Conservation (phyloP, 2,888 invertebrate genomes). For the Eledona agricola region DNA sequence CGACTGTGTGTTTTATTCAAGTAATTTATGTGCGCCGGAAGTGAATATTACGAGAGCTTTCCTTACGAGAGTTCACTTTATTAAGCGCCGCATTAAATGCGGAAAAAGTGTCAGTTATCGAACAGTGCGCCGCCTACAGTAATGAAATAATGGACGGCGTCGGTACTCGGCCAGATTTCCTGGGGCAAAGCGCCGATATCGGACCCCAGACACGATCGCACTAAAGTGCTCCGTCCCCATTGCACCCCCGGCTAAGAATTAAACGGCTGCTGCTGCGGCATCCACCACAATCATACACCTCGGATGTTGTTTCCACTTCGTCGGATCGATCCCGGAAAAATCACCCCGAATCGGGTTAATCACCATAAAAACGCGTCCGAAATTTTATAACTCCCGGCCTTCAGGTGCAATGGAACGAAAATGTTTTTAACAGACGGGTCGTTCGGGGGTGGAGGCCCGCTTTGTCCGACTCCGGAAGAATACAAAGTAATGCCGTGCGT, state of each 20-base stretch:
- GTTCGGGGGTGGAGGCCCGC: no score
- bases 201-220: slow-evolving; percentile 55
- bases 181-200: slow-evolving; percentile 51
- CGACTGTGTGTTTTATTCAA: slow-evolving; percentile 24
- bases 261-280: slow-evolving; percentile 51
- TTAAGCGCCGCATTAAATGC: no score
- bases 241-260: slow-evolving; percentile 54
- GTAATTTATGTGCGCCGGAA: slow-evolving; percentile 24
- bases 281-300: slow-evolving; percentile 44
- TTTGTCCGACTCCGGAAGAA: no score
- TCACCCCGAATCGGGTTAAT: slow-evolving; percentile 18
- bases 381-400: background rate
- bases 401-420: background rate
- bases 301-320: slow-evolving; percentile 28
- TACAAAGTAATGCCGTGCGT: no score
- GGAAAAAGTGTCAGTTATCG: no score
- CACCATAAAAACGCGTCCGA: slow-evolving; percentile 9
- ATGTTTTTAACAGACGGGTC: no score
- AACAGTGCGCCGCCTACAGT: no score
- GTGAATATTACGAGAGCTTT: slow-evolving; percentile 23
- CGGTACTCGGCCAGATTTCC: slow-evolving; percentile 49
- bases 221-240: slow-evolving; percentile 53
- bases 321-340: slow-evolving; percentile 14
- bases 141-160: slow-evolving; percentile 12
- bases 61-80: slow-evolving; percentile 15